These are phyloP conservation scores for Thymallus thymallus DNA, from an alignment of 2,113 vertebrate species.

Conservation along the genomic window DNA sequence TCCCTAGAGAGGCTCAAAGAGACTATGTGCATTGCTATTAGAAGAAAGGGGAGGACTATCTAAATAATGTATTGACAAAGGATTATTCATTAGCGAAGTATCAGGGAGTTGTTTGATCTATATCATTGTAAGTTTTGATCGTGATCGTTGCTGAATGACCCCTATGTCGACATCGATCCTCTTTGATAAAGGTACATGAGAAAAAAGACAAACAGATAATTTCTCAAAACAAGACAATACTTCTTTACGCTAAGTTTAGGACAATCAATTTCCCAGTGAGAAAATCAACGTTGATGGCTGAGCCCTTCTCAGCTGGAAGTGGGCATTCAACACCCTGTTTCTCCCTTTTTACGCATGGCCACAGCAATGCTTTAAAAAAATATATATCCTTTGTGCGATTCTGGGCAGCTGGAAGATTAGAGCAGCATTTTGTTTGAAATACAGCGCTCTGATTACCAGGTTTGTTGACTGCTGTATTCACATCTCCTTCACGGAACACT, in stretches of 20 bases:
- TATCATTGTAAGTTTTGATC: background rate
- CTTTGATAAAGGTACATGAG: background rate
- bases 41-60: background rate
- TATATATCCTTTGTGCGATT: background rate
- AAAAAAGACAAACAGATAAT: background rate
- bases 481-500: slow-evolving; percentile 50
- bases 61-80: background rate
- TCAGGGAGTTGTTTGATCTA: background rate
- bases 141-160: background rate
- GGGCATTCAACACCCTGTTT: background rate
- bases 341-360: background rate
- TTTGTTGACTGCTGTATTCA: background rate
- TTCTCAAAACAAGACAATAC: background rate
- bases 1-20: slow-evolving; percentile 3
- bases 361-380: background rate
- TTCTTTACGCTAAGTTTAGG: background rate
- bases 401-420: background rate
- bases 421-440: background rate
- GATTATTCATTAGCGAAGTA: background rate
- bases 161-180: background rate
- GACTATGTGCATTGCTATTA: background rate
- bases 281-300: background rate
- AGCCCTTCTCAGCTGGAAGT: background rate
- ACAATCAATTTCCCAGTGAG: background rate
- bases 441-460: background rate